phyloP scores from a whole-genome alignment of 2,113 vertebrate genomes.

The Pardalotus punctatus region DNA sequence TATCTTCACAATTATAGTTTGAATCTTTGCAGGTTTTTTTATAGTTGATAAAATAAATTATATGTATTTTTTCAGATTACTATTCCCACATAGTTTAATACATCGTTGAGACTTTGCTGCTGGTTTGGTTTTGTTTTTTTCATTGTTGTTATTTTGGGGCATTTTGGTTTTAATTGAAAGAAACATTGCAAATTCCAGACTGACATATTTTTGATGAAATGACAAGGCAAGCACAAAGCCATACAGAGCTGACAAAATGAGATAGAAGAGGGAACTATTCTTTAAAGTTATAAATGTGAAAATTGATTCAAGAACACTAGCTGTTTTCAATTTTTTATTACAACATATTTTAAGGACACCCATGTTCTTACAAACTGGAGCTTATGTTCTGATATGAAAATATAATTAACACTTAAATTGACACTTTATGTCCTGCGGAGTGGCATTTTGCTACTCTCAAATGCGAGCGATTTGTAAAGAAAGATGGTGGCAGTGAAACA shows the following conservation, averaged over 20 bases:
- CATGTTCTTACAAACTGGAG: conserved; percentile 56
- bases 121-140: not conserved
- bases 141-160: not conserved
- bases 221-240: conserved; percentile 24
- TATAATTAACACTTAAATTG: conserved; percentile 66
- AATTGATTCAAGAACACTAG: conserved; percentile 69
- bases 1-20: conserved; percentile 32
- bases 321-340: conserved; percentile 68
- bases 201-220: conserved; percentile 33
- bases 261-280: conserved; percentile 44
- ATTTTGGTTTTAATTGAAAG: conserved; percentile 1
- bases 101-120: not conserved
- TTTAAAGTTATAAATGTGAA: conserved; percentile 67
- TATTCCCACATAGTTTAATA: not conserved
- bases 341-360: conserved; percentile 50
- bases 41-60: conserved; percentile 28
- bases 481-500: not conserved
- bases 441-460: not conserved
- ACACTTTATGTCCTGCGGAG: conserved; percentile 25
- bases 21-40: conserved; percentile 35
- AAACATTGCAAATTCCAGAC: conserved; percentile 21
- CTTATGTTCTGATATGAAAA: conserved; percentile 64
- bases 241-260: conserved; percentile 5
- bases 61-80: not conserved
- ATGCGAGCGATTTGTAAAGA: not conserved